Evolutionary conservation across 1,140 invertebrate genomes (phyloP).

Genomic region (Drusus annulatus): DNA sequence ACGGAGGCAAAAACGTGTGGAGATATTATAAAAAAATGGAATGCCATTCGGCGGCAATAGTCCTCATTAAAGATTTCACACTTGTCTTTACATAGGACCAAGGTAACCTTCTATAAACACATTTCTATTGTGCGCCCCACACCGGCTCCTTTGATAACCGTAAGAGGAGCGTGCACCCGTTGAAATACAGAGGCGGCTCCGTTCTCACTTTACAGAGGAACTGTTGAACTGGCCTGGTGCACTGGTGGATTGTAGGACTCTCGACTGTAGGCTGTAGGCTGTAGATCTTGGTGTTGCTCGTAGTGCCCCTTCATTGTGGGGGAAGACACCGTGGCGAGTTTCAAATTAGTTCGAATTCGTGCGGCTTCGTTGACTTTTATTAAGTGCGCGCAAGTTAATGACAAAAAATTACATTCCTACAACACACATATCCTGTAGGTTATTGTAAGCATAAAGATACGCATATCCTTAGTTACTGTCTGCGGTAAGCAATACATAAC

Average conservation of each 20-base stretch:
- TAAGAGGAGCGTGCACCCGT: background rate
- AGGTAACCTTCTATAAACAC: constrained; percentile 55
- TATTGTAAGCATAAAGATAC: background rate
- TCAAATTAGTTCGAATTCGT: constrained; percentile 37
- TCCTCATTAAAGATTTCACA: constrained; percentile 60
- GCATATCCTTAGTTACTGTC: no score
- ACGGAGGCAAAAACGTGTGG: constrained; percentile 11
- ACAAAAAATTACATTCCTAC: constrained; percentile 20
- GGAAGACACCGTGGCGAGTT: constrained; percentile 33
- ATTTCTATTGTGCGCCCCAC: constrained; percentile 45
- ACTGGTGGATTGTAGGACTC: background rate
- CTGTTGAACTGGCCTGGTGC: background rate
- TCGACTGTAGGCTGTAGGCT: no score
- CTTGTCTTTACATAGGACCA: constrained; percentile 56
- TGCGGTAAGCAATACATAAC: background rate
- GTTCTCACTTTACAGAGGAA: constrained; percentile 11
- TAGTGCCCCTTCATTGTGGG: constrained; percentile 14
- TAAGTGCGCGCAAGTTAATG: constrained; percentile 19
- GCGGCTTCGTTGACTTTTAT: constrained; percentile 36
- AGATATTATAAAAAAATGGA: constrained; percentile 48
- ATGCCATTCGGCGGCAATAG: constrained; percentile 50
- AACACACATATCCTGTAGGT: background rate
- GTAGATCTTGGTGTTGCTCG: no score
- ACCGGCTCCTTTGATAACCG: constrained; percentile 27
- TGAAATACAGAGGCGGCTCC: constrained; percentile 10